Evolutionary conservation across 2,888 invertebrate genomes (phyloP), one percentile per base, ranked within the genome.

Genomic region (Dichetophora obliterata): DNA sequence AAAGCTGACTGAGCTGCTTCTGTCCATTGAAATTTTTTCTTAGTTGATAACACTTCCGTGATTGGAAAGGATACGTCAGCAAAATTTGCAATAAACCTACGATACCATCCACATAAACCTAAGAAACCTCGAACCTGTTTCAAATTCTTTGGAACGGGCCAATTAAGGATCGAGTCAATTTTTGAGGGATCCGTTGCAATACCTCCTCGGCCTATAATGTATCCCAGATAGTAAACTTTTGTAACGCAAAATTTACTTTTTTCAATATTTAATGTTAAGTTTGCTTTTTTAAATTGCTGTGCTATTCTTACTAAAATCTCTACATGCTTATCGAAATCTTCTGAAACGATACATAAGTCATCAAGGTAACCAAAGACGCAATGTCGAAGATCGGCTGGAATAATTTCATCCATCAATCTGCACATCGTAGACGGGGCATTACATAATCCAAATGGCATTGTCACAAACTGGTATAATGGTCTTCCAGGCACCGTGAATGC

Each of bases 21-120:
- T 2, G 75, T 73, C 78, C 78, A 79, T 4, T 19, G n/a, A 34
- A 78, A 77, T 27, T 75, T 71, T 11, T 50, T 75, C 19, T 77
- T 76, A 0, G 71, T 73, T 1, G 76, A 76, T 11, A 78, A 24
- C 0, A 75, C 27, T 27, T 78, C 75, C 0, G 78, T 69, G 4
- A 76, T 74, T 1, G 75, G 76, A 43, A 52, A 73, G 0, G 75
- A 37, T 5, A 76, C 31, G 0, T 70, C 34, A 0, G 78, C 74
- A 52, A 80, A 82, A 57, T 82, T 79, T 9, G 76, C 61, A 11
- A 82, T 81, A 31, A 82, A 82, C 0, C 81, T 50, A 0, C 80
- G 66, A 59, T 81, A 82, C 81, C 81, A 82, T 1, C 81, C 81
- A 1, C 80, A 75, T 61, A 82, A 72, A 0, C 82, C 81, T 66